Evolutionary conservation across 2,888 invertebrate species (phyloP), one percentile per base, ranked within the genome.

Genomic region (Palloptera scutellata): DNA sequence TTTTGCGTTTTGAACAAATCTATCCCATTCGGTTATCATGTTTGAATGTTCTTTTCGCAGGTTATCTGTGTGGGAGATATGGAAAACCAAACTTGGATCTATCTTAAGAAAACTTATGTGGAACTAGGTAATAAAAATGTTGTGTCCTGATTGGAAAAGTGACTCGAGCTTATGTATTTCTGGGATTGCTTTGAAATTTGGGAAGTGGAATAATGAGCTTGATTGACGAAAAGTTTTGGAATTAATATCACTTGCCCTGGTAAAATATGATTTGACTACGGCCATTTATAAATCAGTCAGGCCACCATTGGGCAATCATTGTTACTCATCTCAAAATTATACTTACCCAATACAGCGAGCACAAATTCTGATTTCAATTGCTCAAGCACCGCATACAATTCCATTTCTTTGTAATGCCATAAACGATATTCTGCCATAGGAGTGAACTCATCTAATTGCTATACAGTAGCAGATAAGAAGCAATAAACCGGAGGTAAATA

Each of bases 381-480:
- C 75, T 96, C 95, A 20, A 92, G 89, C 1, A 95, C 85, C 40
- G 91, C 87, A 66, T 94, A 92, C 20, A 95, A 86, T 64, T 91
- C 91, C 0, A 91, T 89, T 79, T 95, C 92, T 71, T 92, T 87
- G 77, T 93, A 91, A 62, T 92, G 88, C 96, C 96, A 97, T 77
- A 92, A 93, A 70, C 91, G 91, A 78, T 93, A 93, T 81, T 96
- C 96, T 0, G 93, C 91, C 64, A 96, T 88, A 0, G 96, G 95
- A 0, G 93, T 93, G 68, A 91, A 89, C 0, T 92, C 92, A 57
- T 88, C 88, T 0, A 90, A 88, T 67, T 87, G 84, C 88, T 89
- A 30, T 30, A 30, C 2, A 30, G 6, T 4, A 30, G 10, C n/a
- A 11, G 41, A 10, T 5, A 59, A 8, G 8, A 15, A n/a, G 53